Evolutionary conservation across 2,113 vertebrate species (phyloP), one percentile per base, ranked within the genome.

Genomic region (Astatotilapia flaviijosephi): DNA sequence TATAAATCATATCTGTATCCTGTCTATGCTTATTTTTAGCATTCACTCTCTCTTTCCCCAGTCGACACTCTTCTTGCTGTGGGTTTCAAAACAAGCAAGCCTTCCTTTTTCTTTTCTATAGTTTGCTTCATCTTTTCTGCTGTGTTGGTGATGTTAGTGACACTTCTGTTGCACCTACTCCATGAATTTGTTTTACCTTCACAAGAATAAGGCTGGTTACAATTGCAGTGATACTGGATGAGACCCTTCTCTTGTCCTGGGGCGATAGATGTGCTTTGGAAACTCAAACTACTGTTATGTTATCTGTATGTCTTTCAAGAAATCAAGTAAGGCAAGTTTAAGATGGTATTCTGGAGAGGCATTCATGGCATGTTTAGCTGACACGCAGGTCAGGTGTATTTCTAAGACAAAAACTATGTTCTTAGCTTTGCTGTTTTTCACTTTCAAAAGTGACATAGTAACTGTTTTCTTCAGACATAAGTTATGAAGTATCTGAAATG

Each of bases 71-170:
- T 80, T 31, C 10, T 56, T 19, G 80, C 5, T 53, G 31, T 68
- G 10, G 23, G 80, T 79, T 82, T 65, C 26, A 77, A 88, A 94
- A 93, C 35, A 9, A 91, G 73, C 88, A 92, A 92, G 83, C 51
- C 35, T 86, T 79, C 53, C 37, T 62, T n/a, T 19, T 68, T 42
- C 40, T 47, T 26, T 70, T 47, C 75, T 14, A 10, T 65, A 28
- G 45, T 65, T 23, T 83, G 49, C 8, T 85, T 77, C 9, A 31
- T 19, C n/a, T 77, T 19, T 49, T 70, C 8, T 35, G 37, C 40
- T 62, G 49, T 6, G 6, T 5, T 2, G 11, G 5, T 55, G 31
- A 62, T 28, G 31, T 58, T 33, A 12, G 17, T 65, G 12, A 19
- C 14, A 21, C 26, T 35, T 77, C 19, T 28, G 5, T 17, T 4